Evolutionary conservation across 2,113 vertebrate species (phyloP).

Genomic region (Gallinago jamesoni): DNA sequence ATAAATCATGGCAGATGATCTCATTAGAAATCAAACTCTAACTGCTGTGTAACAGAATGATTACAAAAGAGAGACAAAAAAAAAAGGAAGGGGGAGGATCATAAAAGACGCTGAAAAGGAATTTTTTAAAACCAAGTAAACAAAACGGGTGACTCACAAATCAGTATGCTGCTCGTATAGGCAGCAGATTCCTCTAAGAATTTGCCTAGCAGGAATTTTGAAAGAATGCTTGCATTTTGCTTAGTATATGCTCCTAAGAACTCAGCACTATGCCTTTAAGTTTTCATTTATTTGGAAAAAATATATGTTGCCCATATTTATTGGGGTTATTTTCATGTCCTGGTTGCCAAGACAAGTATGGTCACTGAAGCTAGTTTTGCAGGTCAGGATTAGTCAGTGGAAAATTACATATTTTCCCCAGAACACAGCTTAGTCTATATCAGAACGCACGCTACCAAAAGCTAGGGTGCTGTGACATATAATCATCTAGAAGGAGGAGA

Average conservation of each 20-base stretch:
- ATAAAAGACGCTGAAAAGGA: background rate
- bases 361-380: background rate
- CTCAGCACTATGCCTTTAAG: background rate
- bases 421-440: background rate
- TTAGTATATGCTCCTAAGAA: background rate
- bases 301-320: background rate
- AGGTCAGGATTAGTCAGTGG: background rate
- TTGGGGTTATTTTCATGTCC: background rate
- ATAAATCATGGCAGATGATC: background rate
- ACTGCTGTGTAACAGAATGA: background rate
- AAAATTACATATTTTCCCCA: background rate
- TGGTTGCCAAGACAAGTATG: background rate
- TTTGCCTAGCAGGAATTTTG: background rate
- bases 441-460: background rate
- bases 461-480: background rate
- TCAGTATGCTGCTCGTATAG: background rate
- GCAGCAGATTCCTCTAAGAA: background rate
- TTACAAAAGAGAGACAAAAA: background rate
- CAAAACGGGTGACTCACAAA: background rate
- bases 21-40: constrained; percentile 6
- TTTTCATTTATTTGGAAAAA: background rate
- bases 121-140: background rate
- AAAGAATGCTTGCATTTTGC: background rate
- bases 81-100: background rate
- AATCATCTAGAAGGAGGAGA: constrained; percentile 5